Conservation (phyloP, 2,888 invertebrate species). For the Drosophila maculinotata region DNA sequence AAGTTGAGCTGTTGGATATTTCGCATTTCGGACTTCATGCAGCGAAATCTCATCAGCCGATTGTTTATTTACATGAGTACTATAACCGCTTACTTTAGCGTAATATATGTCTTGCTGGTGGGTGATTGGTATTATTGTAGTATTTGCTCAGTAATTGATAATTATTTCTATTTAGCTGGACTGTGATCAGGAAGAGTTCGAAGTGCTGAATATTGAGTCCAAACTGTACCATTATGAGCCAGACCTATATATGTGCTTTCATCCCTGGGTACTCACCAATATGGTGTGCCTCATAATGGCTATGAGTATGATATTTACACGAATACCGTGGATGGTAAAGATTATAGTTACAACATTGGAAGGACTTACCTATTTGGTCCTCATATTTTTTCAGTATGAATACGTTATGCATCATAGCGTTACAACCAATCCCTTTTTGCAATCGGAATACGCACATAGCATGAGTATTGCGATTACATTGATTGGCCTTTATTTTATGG, state of each 20-base stretch:
- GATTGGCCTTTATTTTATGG: constrained; percentile 91
- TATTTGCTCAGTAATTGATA: neutral
- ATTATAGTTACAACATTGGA: constrained; percentile 87
- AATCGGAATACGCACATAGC: constrained; percentile 89
- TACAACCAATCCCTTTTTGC: constrained; percentile 89
- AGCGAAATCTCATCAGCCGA: constrained; percentile 88
- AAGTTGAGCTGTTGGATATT: constrained; percentile 38
- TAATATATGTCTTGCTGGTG: constrained; percentile 49
- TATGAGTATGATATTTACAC: constrained; percentile 92
- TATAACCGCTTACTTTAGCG: constrained; percentile 87
- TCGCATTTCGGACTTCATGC: constrained; percentile 85
- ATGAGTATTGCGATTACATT: constrained; percentile 90
- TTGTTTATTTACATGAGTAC: constrained; percentile 89
- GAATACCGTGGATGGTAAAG: constrained; percentile 93
- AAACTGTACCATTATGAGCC: constrained; percentile 49
- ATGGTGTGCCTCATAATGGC: constrained; percentile 86
- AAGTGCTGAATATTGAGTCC: constrained; percentile 37
- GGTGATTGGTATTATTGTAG: neutral
- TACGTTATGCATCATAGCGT: constrained; percentile 87
- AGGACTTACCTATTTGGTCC: constrained; percentile 88
- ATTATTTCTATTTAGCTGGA: constrained; percentile 16
- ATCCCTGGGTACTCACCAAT: constrained; percentile 85
- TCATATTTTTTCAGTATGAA: constrained; percentile 88
- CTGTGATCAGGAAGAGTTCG: constrained; percentile 45
- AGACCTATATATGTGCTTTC: constrained; percentile 64